Conservation (phyloP, 2,113 vertebrate genomes). For the Melanocharis versteri region DNA sequence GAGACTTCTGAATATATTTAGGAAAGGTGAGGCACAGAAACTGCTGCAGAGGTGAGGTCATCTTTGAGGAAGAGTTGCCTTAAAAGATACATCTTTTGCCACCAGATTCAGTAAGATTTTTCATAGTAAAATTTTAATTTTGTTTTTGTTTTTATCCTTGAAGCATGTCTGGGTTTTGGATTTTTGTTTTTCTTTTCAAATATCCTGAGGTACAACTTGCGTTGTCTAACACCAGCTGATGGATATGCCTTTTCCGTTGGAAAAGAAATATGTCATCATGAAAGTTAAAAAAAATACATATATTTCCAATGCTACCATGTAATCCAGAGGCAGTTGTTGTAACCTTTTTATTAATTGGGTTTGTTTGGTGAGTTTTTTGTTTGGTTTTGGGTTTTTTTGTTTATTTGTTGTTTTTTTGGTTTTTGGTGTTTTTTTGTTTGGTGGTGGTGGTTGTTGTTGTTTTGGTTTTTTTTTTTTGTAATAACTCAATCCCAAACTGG, state of each 20-base stretch:
- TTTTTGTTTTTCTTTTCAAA: background rate
- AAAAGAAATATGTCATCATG: no score
- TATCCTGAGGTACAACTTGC: background rate
- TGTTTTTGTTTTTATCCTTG: background rate
- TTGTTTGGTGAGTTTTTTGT: background rate
- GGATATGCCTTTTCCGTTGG: no score
- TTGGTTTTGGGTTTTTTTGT: rapidly evolving
- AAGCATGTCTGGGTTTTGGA: rapidly evolving
- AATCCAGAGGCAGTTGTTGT: background rate
- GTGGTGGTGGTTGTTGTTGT: no score
- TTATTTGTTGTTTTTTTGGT: no score
- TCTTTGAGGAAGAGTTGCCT: background rate
- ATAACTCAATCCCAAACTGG: background rate
- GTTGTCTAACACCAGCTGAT: background rate
- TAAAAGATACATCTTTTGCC: background rate
- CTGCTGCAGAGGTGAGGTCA: background rate
- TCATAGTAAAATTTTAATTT: background rate
- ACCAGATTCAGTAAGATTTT: background rate
- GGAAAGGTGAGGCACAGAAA: background rate
- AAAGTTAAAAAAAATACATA: background rate
- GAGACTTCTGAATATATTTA: background rate
- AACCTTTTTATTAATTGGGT: background rate
- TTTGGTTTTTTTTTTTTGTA: background rate
- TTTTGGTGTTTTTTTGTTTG: background rate
- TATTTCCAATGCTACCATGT: background rate